Base-by-base conservation (phyloP, 1,140 invertebrate genomes). In the Adoxophyes honmai region DNA sequence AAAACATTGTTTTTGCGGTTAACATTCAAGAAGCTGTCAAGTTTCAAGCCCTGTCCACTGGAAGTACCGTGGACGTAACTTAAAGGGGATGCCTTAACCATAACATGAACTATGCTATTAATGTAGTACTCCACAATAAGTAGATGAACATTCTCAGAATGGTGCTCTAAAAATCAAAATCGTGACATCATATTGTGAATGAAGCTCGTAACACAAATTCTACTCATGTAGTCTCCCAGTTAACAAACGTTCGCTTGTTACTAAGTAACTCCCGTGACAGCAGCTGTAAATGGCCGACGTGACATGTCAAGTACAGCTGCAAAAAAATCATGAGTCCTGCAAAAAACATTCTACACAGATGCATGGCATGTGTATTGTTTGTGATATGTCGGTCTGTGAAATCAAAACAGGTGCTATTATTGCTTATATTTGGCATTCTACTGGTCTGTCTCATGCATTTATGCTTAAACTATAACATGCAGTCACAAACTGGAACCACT, bases 361-460 rank as follows among this genome's bases (percentile, higher is more conserved):
- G 75, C 76, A 79, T 81, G 76, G 76, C 71, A 69, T 73, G 59
- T 75, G 61, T 75, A 58, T 10, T 44, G 39, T 48, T 13, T 48
- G 42, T 48, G 18, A 48, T 28, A 48, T 48, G 42, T 33, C 21
- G 21, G 42, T 33, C 10, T 48, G 21, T 48, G 42, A 48, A 21
- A 28, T 11, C 3, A 33, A 48, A 48, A 48, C 18, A 44, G 16
- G 42, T 48, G 42, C 16, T 21, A 48, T 28, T 13, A 33, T 33
- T 48, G 42, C 16, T 48, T 21, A 48, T 21, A 28, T 21, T 48
- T 48, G 11, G 18, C 18, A 48, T 48, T 48, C 42, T 48, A 48
- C 18, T 48, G n/a, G 21, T 48, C 9, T 48, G 7, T 10, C 21
- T 55, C 64, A 75, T 75, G 73, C 71, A 74, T 52, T 59, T 55